Evolutionary conservation across 2,113 vertebrate genomes (phyloP).

Genomic region (Dasyurus viverrinus): DNA sequence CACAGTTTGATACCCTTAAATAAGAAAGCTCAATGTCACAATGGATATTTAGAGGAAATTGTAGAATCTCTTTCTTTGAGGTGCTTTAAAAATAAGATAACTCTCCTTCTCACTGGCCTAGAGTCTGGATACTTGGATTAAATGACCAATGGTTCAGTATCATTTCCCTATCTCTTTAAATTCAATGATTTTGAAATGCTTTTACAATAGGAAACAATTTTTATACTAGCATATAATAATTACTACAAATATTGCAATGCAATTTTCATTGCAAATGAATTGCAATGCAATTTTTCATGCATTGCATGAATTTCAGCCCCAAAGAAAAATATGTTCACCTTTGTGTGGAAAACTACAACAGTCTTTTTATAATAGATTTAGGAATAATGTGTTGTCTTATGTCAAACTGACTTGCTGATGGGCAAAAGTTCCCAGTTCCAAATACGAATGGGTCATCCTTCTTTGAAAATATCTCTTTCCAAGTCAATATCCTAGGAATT

Average conservation of each 20-base stretch:
- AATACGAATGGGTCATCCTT: background rate
- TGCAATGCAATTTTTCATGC: too few relatives aligned
- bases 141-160: background rate
- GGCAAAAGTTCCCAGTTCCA: background rate
- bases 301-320: conserved; percentile 33
- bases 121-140: conserved; percentile 1
- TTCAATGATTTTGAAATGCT: background rate
- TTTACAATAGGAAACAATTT: conserved; percentile 49
- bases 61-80: conserved; percentile 25
- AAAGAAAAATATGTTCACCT: conserved; percentile 43
- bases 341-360: conserved; percentile 29
- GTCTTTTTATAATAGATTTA: conserved; percentile 19
- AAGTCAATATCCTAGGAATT: background rate
- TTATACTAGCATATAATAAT: conserved; percentile 9
- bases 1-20: background rate
- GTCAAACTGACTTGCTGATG: background rate
- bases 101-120: conserved; percentile 39
- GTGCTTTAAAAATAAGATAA: background rate
- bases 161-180: conserved; percentile 6
- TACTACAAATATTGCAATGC: conserved; percentile 14
- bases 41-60: conserved; percentile 23
- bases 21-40: background rate
- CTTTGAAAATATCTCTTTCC: background rate
- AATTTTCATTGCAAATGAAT: too few relatives aligned
- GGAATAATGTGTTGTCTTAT: background rate